Conservation (phyloP, 1,140 invertebrate species). For the Chionoecetes opilio region DNA sequence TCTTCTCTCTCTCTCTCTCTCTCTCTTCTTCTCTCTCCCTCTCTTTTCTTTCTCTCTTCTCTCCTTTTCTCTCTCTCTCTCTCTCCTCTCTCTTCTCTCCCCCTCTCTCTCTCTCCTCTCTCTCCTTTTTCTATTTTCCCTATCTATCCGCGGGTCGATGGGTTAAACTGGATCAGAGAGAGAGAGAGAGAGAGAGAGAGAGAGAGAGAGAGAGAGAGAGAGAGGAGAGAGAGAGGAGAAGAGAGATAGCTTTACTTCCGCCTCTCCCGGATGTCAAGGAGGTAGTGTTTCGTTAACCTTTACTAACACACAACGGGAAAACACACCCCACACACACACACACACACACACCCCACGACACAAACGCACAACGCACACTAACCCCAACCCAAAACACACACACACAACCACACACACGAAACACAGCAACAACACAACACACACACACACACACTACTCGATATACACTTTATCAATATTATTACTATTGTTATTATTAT, state of each 20-base stretch:
- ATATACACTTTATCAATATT: too few relatives aligned
- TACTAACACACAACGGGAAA: background rate
- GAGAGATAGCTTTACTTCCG: background rate
- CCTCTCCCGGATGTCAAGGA: background rate
- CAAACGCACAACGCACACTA: too few relatives aligned
- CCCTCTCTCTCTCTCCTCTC: too few relatives aligned
- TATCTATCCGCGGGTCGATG: background rate
- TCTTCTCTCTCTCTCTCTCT: background rate
- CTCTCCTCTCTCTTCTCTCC: too few relatives aligned
- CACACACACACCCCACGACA: conserved; percentile 6
- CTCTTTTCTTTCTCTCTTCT: background rate
- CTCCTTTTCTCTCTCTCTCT: background rate
- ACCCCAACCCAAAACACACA: too few relatives aligned
- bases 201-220: conserved; percentile 18
- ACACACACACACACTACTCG: conserved; percentile 9
- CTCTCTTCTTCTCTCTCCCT: background rate
- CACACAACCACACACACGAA: too few relatives aligned
- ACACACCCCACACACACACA: conserved; percentile 1
- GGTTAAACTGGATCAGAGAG: background rate
- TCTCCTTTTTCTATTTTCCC: background rate
- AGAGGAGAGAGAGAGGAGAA: conserved; percentile 5
- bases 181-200: background rate
- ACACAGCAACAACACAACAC: too few relatives aligned
- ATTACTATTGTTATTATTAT: too few relatives aligned
- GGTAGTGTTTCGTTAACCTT: background rate